A percentile compares a stretch with the other conserved stretches of the same genome.
Evolutionary conservation across 2,113 vertebrate species (phyloP).

Genomic region (Hippocampus zosterae): DNA sequence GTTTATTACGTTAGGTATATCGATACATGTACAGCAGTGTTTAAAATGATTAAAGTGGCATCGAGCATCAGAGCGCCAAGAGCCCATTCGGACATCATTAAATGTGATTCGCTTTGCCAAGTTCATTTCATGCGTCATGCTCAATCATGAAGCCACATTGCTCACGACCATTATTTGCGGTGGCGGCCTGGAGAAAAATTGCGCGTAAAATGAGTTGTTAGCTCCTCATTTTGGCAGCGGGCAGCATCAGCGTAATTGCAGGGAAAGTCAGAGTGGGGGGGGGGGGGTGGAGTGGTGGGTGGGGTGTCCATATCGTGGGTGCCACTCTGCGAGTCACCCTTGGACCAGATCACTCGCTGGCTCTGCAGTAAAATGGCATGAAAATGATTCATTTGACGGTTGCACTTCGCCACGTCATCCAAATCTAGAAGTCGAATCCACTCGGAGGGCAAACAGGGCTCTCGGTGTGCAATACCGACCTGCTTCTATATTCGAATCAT

Average conservation of each 20-base stretch:
- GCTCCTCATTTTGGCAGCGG: conserved; percentile 47
- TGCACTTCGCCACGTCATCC: not conserved
- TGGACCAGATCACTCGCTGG: not conserved
- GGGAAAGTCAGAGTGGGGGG: conserved; percentile 1
- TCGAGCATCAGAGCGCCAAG: not conserved
- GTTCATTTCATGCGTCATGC: conserved; percentile 68
- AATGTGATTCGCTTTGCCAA: conserved; percentile 53
- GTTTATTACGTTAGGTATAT: too few relatives aligned
- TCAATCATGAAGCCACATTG: conserved; percentile 54
- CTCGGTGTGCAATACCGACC: too few relatives aligned
- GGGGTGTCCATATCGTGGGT: conserved; percentile 29
- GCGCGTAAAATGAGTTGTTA: conserved; percentile 46
- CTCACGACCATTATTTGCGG: conserved; percentile 54
- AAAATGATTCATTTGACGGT: not conserved
- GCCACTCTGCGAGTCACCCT: not conserved
- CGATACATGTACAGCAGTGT: not conserved
- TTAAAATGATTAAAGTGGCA: too few relatives aligned
- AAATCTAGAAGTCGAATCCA: too few relatives aligned
- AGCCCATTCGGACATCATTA: conserved; percentile 43
- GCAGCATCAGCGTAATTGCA: conserved; percentile 14
- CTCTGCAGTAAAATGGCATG: not conserved
- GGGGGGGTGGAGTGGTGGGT: conserved; percentile 21
- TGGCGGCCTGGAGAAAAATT: conserved; percentile 51
- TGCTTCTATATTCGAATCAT: too few relatives aligned
- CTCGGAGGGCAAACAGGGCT: too few relatives aligned